These are phyloP conservation scores for Chunga burmeisteri DNA, from an alignment of 2,113 vertebrate genomes.

Conservation along the genomic window DNA sequence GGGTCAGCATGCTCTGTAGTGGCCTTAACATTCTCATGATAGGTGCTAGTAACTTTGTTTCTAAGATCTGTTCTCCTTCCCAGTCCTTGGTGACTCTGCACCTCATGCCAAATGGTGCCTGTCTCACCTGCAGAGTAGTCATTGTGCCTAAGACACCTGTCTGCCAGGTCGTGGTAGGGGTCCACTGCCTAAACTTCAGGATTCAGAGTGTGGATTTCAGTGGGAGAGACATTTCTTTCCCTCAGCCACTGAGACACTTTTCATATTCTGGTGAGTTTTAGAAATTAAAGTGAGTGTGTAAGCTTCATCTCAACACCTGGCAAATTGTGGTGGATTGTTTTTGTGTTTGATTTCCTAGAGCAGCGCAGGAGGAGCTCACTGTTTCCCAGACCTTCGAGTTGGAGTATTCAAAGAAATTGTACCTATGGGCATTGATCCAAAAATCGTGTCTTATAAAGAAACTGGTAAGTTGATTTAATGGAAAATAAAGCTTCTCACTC, in stretches of 20 bases:
- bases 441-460: constrained; percentile 83
- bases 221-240: background rate
- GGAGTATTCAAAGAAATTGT: constrained; percentile 93
- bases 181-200: background rate
- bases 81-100: background rate
- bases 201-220: background rate
- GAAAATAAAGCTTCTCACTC: background rate
- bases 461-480: constrained; percentile 79
- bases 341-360: constrained; percentile 75
- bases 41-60: background rate
- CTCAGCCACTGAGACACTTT: background rate
- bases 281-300: background rate
- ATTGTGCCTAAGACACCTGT: background rate
- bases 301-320: background rate
- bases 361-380: constrained; percentile 87
- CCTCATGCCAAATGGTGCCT: background rate
- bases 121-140: background rate
- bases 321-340: background rate
- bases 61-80: background rate
- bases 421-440: constrained; percentile 92
- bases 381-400: constrained; percentile 88
- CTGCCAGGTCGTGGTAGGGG: fast-evolving
- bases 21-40: fast-evolving
- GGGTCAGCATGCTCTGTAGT: background rate
- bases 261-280: background rate